Conservation (phyloP, 2,113 vertebrate species). For the Caretta caretta region DNA sequence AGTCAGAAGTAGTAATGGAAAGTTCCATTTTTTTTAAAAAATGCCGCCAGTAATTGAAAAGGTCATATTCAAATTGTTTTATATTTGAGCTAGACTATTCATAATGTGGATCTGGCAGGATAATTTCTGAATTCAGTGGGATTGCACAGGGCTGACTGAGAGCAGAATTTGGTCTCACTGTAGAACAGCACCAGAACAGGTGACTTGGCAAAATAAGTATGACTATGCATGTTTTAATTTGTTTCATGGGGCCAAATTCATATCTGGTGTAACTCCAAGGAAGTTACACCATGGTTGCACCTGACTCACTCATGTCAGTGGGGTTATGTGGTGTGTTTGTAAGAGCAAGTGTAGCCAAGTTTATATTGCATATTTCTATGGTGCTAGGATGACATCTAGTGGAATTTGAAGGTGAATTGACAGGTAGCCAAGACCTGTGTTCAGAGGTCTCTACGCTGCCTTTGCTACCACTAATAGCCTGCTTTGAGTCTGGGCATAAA, state of each 20-base stretch:
- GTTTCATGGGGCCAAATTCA: rapidly evolving
- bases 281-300: rapidly evolving
- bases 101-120: rapidly evolving
- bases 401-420: neutral
- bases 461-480: neutral
- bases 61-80: neutral
- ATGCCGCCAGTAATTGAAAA: neutral
- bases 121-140: neutral
- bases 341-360: neutral
- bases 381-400: neutral
- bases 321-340: neutral
- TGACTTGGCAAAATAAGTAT: neutral
- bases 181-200: rapidly evolving
- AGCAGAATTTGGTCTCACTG: neutral
- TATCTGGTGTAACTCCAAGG: rapidly evolving
- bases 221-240: rapidly evolving
- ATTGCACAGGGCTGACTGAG: neutral
- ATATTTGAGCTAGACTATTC: neutral
- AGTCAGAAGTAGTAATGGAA: rapidly evolving
- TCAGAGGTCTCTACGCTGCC: neutral
- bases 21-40: neutral
- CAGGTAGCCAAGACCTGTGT: neutral
- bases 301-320: neutral
- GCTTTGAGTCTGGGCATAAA: rapidly evolving
- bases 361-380: neutral